Conservation (phyloP, 2,797 vertebrate genomes). For the Sitta carolinensis region DNA sequence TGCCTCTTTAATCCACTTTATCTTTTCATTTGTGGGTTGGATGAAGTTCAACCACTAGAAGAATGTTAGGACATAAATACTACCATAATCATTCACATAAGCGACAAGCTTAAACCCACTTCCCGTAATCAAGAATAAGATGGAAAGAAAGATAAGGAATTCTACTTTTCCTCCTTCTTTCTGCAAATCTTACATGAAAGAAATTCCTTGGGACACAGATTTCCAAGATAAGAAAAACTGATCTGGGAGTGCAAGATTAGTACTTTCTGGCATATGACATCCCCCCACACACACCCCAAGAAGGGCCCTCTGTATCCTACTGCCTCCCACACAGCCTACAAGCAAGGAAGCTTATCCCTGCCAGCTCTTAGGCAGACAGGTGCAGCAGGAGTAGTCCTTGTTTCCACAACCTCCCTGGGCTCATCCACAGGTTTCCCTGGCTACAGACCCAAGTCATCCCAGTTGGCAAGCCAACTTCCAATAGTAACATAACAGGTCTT, state of each 20-base stretch:
- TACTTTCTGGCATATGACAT: background rate
- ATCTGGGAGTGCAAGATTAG: background rate
- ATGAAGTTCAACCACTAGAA: background rate
- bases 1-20: background rate
- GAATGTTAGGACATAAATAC: background rate
- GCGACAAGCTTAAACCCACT: background rate
- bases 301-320: background rate
- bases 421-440: background rate
- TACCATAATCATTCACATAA: background rate
- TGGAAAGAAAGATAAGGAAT: background rate
- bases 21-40: background rate
- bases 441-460: background rate
- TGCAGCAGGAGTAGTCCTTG: background rate
- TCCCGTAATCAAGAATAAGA: background rate
- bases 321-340: background rate
- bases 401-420: fast-evolving
- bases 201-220: background rate
- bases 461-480: background rate
- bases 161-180: background rate
- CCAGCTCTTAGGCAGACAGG: background rate
- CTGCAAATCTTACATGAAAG: background rate
- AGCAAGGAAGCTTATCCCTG: background rate
- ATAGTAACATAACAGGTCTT: fast-evolving
- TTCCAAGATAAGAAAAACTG: background rate
- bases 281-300: background rate